phyloP scores from a whole-genome alignment of 2,113 vertebrate species.

The Spilogale gracilis region DNA sequence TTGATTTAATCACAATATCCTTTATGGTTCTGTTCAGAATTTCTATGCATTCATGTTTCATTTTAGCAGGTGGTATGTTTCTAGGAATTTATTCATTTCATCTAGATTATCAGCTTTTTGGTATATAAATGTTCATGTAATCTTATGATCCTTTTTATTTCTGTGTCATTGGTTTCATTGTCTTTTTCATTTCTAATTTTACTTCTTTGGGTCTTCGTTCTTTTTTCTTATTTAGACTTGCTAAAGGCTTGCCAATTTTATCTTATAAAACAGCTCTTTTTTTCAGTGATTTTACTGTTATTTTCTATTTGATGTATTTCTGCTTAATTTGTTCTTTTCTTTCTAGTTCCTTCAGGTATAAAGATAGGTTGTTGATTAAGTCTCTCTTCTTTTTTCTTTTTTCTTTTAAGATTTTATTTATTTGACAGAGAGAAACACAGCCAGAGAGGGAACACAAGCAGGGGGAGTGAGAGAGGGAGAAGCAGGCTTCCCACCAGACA shows the following conservation, averaged over 20 bases:
- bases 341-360: neutral
- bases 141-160: neutral
- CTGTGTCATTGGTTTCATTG: neutral
- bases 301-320: neutral
- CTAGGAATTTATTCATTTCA: neutral
- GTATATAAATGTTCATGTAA: neutral
- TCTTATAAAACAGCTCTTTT: neutral
- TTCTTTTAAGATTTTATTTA: too few relatives aligned
- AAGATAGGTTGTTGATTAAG: neutral
- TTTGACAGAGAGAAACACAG: too few relatives aligned
- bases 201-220: neutral
- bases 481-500: too few relatives aligned
- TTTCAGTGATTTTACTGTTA: neutral
- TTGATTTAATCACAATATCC: neutral
- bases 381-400: neutral
- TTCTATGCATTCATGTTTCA: neutral
- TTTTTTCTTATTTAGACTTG: neutral
- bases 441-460: too few relatives aligned
- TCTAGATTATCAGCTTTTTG: neutral
- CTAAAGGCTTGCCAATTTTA: neutral
- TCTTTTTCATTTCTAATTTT: neutral
- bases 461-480: too few relatives aligned
- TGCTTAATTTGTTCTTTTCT: neutral
- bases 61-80: neutral
- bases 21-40: neutral